Evolutionary conservation across 2,113 vertebrate genomes (phyloP).

Genomic region (Gallinago jamesoni): DNA sequence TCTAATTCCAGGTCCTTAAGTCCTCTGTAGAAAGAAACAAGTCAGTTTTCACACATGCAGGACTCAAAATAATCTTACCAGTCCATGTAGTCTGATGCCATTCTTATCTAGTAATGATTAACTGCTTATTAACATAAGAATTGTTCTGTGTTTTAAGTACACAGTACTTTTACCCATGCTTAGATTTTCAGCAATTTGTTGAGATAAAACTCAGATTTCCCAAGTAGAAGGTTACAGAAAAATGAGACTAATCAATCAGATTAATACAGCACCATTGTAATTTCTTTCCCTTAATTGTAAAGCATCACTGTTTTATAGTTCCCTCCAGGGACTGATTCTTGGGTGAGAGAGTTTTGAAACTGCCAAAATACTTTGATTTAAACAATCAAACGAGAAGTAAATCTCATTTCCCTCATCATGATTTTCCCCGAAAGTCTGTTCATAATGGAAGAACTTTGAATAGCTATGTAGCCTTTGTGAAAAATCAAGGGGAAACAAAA

Average conservation of each 20-base stretch:
- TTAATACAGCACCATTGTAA: neutral
- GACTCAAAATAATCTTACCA: neutral
- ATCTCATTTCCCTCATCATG: neutral
- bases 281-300: neutral
- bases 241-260: neutral
- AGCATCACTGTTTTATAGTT: neutral
- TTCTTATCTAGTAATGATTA: neutral
- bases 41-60: neutral
- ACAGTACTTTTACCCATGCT: neutral
- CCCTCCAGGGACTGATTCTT: neutral
- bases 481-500: neutral
- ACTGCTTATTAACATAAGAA: neutral
- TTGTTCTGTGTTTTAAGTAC: neutral
- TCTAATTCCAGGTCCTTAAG: slow-evolving; percentile 91
- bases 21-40: slow-evolving; percentile 75
- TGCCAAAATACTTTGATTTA: neutral
- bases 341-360: neutral
- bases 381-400: neutral
- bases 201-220: neutral
- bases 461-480: neutral
- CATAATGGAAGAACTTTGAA: neutral
- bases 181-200: neutral
- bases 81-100: neutral
- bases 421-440: neutral
- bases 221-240: neutral